These are phyloP conservation scores for Megaceryle alcyon DNA, from an alignment of 2,797 vertebrate species.

Conservation along the genomic window DNA sequence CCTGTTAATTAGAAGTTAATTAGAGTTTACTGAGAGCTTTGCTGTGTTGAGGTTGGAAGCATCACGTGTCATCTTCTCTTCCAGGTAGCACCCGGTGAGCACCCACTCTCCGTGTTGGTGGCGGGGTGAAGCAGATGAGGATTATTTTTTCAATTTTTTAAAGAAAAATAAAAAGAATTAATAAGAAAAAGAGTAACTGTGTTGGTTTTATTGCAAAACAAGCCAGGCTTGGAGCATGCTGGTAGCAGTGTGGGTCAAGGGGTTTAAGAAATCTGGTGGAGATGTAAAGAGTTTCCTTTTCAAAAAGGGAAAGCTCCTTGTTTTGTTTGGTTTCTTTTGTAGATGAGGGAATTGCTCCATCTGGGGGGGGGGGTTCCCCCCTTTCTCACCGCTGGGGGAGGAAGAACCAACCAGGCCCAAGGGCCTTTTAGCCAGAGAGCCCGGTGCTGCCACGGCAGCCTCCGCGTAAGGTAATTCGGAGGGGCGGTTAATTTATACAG, in stretches of 20 bases:
- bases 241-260: rapidly evolving
- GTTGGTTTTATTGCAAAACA: rapidly evolving
- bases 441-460: rapidly evolving
- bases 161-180: no score
- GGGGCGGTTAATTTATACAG: rapidly evolving
- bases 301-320: rapidly evolving
- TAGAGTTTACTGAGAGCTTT: not conserved
- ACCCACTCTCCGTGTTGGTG: rapidly evolving
- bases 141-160: no score
- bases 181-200: rapidly evolving
- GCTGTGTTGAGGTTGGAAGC: not conserved
- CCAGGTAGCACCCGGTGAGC: rapidly evolving
- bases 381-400: rapidly evolving
- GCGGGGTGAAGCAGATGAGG: not conserved
- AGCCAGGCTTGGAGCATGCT: rapidly evolving
- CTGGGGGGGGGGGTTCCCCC: no score
- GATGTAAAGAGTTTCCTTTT: rapidly evolving
- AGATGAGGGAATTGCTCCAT: not conserved
- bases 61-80: rapidly evolving
- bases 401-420: rapidly evolving
- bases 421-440: rapidly evolving
- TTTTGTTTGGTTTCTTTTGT: not conserved
- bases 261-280: rapidly evolving
- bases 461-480: rapidly evolving
- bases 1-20: no score